These are phyloP conservation scores for Protula sp. DNA, from an alignment of 2,888 invertebrate species.

Conservation along the genomic window DNA sequence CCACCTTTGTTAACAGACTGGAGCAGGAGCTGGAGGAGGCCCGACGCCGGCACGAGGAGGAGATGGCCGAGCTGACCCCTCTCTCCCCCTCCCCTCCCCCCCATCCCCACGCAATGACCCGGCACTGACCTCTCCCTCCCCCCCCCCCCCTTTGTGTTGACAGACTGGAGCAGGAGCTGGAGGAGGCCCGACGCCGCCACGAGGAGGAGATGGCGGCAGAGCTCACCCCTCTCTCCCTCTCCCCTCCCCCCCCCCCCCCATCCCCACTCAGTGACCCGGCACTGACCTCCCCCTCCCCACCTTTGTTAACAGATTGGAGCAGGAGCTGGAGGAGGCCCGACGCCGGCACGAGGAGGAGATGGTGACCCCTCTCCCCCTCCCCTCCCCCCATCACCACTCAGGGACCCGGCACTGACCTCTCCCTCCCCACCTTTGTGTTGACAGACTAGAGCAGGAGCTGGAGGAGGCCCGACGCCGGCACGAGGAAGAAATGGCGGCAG, in stretches of 20 bases:
- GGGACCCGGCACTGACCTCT: too few species aligned
- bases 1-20: too few species aligned
- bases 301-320: conserved; percentile 36
- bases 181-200: conserved; percentile 31
- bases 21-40: conserved; percentile 38
- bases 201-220: too few species aligned
- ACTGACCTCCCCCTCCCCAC: too few species aligned
- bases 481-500: conserved; percentile 34
- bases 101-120: neutral
- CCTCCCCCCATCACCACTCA: neutral
- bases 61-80: too few species aligned
- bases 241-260: neutral
- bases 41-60: conserved; percentile 30
- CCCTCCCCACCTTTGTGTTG: neutral
- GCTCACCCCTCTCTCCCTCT: neutral
- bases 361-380: too few species aligned
- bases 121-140: too few species aligned
- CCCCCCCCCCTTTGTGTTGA: too few species aligned
- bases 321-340: conserved; percentile 34
- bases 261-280: too few species aligned
- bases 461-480: conserved; percentile 32
- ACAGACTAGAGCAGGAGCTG: conserved; percentile 36
- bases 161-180: too few species aligned
- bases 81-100: neutral
- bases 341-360: conserved; percentile 34